Percentiles rank a stretch among this genome's conserved stretches.
Conservation (phyloP, 2,113 vertebrate species). For the Melanotaenia duboulayi region DNA sequence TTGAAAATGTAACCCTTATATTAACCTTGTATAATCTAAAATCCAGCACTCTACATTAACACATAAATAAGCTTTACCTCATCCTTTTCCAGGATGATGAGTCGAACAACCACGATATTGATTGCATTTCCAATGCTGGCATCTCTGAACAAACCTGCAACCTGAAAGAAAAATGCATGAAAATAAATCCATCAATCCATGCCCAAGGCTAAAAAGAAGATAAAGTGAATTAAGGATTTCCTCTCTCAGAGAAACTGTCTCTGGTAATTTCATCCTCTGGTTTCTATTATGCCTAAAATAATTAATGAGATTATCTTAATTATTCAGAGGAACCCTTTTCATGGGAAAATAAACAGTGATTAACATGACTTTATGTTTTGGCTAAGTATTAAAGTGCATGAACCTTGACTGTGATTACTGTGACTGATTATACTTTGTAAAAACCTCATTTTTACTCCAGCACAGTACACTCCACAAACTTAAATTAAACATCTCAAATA, state of each 20-base stretch:
- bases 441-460: background rate
- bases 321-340: background rate
- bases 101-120: slow-evolving; percentile 92
- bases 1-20: background rate
- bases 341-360: background rate
- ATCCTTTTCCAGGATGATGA: slow-evolving; percentile 91
- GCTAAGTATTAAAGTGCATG: background rate
- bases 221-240: background rate
- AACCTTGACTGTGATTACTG: background rate
- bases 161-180: slow-evolving; percentile 78
- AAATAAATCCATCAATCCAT: background rate
- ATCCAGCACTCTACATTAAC: background rate
- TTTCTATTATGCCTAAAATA: background rate
- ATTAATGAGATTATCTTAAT: background rate
- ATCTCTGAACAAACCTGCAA: slow-evolving; percentile 91
- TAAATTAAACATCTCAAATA: fast-evolving
- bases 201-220: background rate
- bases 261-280: background rate
- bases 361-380: background rate
- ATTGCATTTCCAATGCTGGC: slow-evolving; percentile 95
- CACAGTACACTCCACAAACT: fast-evolving
- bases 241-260: background rate
- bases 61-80: slow-evolving; percentile 83
- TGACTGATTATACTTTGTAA: background rate
- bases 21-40: background rate